These are phyloP conservation scores for Bujurquina vittata DNA, from an alignment of 2,113 vertebrate species.

Conservation along the genomic window DNA sequence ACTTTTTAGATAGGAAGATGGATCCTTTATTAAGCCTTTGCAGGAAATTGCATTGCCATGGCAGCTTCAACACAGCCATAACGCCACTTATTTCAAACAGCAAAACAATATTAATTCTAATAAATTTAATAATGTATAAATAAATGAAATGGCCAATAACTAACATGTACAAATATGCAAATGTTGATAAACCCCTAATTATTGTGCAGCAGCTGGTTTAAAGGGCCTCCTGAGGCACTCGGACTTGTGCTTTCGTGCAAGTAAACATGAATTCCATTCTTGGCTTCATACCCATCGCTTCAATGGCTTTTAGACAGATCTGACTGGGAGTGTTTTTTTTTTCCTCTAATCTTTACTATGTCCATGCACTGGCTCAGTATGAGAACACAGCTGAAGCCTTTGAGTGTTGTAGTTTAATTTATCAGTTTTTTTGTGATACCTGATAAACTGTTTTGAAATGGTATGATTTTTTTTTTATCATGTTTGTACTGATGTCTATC, in stretches of 20 bases:
- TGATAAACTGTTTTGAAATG: not conserved
- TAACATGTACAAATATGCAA: too few species aligned
- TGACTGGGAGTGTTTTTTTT: not conserved
- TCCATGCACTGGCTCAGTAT: not conserved
- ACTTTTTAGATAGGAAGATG: not conserved
- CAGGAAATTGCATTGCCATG: not conserved
- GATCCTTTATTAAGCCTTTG: not conserved
- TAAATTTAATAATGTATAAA: not conserved
- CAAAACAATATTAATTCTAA: not conserved
- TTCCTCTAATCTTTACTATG: not conserved
- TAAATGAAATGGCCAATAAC: too few species aligned
- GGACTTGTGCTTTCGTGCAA: not conserved
- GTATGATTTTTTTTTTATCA: not conserved
- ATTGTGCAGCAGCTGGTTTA: not conserved
- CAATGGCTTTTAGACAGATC: not conserved
- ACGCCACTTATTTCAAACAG: not conserved
- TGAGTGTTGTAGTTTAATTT: not conserved
- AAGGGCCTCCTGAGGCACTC: not conserved
- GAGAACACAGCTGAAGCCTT: not conserved
- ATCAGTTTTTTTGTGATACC: not conserved
- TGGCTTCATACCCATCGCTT: not conserved
- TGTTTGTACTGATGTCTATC: conserved; percentile 20
- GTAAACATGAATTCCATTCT: not conserved
- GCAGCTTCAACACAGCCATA: not conserved
- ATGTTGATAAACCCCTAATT: not conserved